Conservation (phyloP, 2,797 vertebrate genomes). For the Gymnothorax reevesii region DNA sequence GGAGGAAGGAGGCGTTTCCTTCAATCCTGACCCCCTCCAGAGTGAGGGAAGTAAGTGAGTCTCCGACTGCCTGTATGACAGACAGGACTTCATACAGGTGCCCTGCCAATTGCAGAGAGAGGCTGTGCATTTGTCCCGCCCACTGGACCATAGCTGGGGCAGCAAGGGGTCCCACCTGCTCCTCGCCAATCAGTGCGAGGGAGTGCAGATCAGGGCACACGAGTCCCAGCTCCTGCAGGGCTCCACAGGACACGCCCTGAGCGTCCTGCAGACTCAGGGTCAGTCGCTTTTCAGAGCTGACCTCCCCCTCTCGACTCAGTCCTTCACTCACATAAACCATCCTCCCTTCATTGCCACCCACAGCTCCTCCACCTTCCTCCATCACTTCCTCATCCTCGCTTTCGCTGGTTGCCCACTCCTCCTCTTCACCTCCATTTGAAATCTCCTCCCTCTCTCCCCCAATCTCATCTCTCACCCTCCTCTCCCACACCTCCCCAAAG, state of each 20-base stretch:
- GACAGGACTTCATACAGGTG: conserved; percentile 63
- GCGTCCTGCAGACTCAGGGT: conserved; percentile 59
- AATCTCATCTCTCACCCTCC: conserved; percentile 10
- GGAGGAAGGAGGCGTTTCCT: conserved; percentile 53
- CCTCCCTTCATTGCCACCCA: conserved; percentile 1
- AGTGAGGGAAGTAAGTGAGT: conserved; percentile 66
- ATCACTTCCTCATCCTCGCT: not conserved
- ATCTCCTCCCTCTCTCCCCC: not conserved
- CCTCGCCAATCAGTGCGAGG: conserved; percentile 54
- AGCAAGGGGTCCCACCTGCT: not conserved
- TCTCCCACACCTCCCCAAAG: conserved; percentile 63
- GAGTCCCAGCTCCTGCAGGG: conserved; percentile 50
- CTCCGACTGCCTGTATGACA: conserved; percentile 51
- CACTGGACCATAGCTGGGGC: conserved; percentile 57
- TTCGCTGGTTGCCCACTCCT: not conserved
- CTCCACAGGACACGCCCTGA: conserved; percentile 61
- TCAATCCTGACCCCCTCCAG: conserved; percentile 72
- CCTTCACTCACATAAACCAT: not conserved
- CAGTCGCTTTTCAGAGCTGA: conserved; percentile 27
- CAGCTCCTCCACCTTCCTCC: not conserved
- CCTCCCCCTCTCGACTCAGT: not conserved
- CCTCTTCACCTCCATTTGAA: conserved; percentile 10
- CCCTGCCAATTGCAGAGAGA: conserved; percentile 64
- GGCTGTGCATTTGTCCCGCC: conserved; percentile 60
- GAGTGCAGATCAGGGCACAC: conserved; percentile 67